A percentile compares a stretch with the other conserved stretches of the same genome.
These are phyloP conservation scores for Ormia ochracea DNA, from an alignment of 2,888 invertebrate species.

Conservation along the genomic window DNA sequence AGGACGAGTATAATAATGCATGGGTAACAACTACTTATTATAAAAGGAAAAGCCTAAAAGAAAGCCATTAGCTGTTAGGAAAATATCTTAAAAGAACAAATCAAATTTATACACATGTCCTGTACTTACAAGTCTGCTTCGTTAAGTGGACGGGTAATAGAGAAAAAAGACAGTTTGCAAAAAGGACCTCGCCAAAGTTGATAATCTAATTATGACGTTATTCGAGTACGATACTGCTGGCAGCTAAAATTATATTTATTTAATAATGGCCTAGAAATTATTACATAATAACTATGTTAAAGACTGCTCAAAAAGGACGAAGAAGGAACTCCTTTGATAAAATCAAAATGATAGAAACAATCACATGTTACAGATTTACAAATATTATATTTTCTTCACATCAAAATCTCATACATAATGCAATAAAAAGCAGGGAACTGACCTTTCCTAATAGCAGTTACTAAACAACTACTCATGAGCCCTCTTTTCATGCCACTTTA, in stretches of 20 bases:
- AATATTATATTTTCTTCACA: background rate
- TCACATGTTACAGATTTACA: background rate
- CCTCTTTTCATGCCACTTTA: background rate
- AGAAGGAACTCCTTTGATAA: conserved; percentile 28
- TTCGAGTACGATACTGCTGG: background rate
- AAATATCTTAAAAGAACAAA: conserved; percentile 9
- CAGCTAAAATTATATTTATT: background rate
- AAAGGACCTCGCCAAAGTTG: background rate
- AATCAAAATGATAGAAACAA: background rate
- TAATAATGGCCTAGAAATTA: conserved; percentile 3
- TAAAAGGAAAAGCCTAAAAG: conserved; percentile 53
- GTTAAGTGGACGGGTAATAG: conserved; percentile 42
- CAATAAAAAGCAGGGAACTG: conserved; percentile 33
- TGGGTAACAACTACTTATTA: conserved; percentile 54
- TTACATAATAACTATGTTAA: conserved; percentile 20
- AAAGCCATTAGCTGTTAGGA: conserved; percentile 35
- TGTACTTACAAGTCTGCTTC: background rate
- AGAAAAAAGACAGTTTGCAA: background rate
- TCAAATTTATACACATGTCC: background rate
- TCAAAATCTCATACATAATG: background rate
- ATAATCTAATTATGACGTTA: conserved; percentile 47
- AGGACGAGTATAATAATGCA: background rate
- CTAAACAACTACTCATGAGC: background rate
- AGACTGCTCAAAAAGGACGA: background rate
- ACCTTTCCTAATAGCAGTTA: conserved; percentile 24